phyloP scores from a whole-genome alignment of 2,797 vertebrate species.

The Spizella passerina region DNA sequence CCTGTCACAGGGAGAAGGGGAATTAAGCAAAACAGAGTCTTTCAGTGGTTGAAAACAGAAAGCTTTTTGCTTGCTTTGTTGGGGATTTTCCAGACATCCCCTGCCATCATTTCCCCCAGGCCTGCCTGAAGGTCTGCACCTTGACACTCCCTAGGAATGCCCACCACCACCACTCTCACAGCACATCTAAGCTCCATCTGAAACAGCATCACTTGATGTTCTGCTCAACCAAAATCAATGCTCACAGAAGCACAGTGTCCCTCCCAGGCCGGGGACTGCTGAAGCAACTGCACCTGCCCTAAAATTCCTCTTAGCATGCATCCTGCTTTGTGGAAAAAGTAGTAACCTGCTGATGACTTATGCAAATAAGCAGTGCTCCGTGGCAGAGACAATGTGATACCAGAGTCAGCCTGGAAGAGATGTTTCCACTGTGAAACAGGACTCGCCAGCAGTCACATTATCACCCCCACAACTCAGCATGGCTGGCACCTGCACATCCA shows the following conservation, averaged over 20 bases:
- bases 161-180: rapidly evolving
- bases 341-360: not conserved
- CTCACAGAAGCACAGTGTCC: not conserved
- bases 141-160: not conserved
- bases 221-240: not conserved
- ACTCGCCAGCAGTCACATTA: not conserved
- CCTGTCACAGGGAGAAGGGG: not conserved
- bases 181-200: not conserved
- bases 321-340: not conserved
- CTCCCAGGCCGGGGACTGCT: not conserved
- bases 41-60: not conserved
- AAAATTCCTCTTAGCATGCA: not conserved
- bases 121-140: not conserved
- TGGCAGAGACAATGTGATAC: not conserved
- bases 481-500: not conserved
- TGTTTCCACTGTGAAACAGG: not conserved
- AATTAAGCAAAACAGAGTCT: not conserved
- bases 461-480: not conserved
- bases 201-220: not conserved
- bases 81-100: not conserved
- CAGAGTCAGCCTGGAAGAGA: not conserved
- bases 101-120: not conserved
- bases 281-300: not conserved
- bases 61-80: not conserved
- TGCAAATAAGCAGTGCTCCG: not conserved